Evolutionary conservation across 1,140 invertebrate species (phyloP), one percentile per base, ranked within the genome.

Genomic region (Eriosoma lanigerum): DNA sequence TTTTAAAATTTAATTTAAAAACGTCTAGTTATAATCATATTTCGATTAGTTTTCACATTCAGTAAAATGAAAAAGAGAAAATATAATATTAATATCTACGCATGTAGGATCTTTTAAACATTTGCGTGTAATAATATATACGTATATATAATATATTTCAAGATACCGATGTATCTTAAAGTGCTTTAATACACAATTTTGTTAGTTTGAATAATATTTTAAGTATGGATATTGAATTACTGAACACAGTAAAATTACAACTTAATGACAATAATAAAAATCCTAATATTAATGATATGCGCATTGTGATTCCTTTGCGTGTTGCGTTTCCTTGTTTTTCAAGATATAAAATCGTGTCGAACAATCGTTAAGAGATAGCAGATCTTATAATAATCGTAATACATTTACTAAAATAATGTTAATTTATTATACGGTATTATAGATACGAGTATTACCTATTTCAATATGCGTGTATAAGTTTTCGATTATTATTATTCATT

Each of bases 321-420:
- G 32, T 46, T 24, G 64, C n/a, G 44, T 68, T 46, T 64, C 19
- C 19, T 64, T 38, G 8, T 3, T n/a, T 46, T 68, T 15, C n/a
- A 68, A 44, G 38, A 46, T 32, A 66, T 66, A 46, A 46, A 68
- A 68, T 68, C 64, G 64, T 68, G 64, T 46, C 38, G 38, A 68
- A 68, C n/a, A 68, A 68, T 68, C 64, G 38, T 68, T 44, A 68
- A 68, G 44, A 32, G 12, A 46, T 26, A 68, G 15, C 64, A 32
- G 21, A 44, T 44, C 38, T 29, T 8, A 66, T 44, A 66, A 26
- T 21, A 66, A 12, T 38, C 10, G n/a, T 68, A 68, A 68, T 68
- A 68, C 38, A 46, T 68, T 68, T n/a, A 21, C 10, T n/a, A n/a
- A n/a, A n/a, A n/a, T n/a, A n/a, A n/a, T n/a, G n/a, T n/a, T n/a